Evolutionary conservation across 1,140 invertebrate species (phyloP), one percentile per base, ranked within the genome.

Genomic region (Rhysida immarginata): DNA sequence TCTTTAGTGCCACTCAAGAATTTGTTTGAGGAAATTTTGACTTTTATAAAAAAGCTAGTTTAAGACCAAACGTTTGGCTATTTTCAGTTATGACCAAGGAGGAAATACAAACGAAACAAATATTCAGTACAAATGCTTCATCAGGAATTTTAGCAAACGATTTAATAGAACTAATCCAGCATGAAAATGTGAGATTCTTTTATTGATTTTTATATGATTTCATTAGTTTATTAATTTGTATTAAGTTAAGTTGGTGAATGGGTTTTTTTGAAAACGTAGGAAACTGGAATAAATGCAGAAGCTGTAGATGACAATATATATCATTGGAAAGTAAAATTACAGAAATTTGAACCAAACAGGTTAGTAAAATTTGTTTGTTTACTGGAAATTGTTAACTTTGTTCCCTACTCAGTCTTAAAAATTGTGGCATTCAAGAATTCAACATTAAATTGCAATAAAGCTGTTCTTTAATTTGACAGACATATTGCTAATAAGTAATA

Each of bases 261-360:
- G n/a, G n/a, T n/a, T n/a, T n/a, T n/a, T n/a, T n/a, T n/a, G n/a
- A n/a, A n/a, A n/a, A n/a, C n/a, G n/a, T 27, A 51, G 49, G 49
- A 27, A 21, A 54, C 60, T 41, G 67, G 68, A 8, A 65, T 70
- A 48, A 62, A 61, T 55, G 68, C 64, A 14, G 66, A 70, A 26
- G 65, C 68, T 14, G 62, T 70, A 25, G 66, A 68, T 48, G 65
- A 69, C 41, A 69, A 70, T 53, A 69, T 70, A 24, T 70, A 68
- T 50, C 55, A 65, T 27, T 70, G 68, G 68, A 59, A 58, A 23
- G 68, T 70, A 14, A 62, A 64, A 48, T 60, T 70, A 18, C 62
- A 58, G 29, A 50, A 64, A 21, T 70, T 70, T 61, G 58, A 63
- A 26, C 53, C 57, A n/a, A 26, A 59, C 8, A 65, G 62, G 61